Percentiles rank a stretch among this genome's conserved stretches.
Evolutionary conservation across 2,888 invertebrate genomes (phyloP).

Genomic region (Rotaria sp.): DNA sequence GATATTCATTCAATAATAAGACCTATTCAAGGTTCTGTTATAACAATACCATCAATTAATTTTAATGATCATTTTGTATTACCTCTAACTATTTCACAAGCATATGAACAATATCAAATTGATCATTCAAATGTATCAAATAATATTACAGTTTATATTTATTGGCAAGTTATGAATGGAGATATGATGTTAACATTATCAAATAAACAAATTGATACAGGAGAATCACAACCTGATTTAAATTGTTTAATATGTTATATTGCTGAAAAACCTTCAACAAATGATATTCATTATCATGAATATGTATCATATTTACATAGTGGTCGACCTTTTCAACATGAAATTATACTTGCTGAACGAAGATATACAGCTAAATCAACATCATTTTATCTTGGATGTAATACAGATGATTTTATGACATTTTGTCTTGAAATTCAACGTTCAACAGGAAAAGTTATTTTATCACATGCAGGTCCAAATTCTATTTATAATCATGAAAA

Average conservation of each 20-base stretch:
- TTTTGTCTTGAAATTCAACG: neutral
- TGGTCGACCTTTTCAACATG: neutral
- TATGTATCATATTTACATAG: neutral
- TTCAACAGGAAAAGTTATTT: neutral
- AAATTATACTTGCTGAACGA: neutral
- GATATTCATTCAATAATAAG: neutral
- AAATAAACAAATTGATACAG: neutral
- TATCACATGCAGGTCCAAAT: neutral
- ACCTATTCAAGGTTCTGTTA: neutral
- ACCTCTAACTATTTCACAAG: neutral
- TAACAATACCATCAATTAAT: neutral
- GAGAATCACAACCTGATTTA: neutral
- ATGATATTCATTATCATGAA: neutral
- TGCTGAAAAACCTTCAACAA: neutral
- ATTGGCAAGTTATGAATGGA: neutral
- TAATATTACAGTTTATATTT: neutral
- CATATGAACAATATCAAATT: neutral
- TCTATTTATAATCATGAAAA: neutral
- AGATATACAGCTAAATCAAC: neutral
- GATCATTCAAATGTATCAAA: neutral
- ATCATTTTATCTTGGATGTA: neutral
- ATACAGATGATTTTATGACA: neutral
- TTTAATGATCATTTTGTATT: neutral
- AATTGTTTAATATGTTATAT: neutral
- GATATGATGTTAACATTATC: neutral